Conservation (phyloP, 2,888 invertebrate genomes). For the Leptinotarsa haldemani region DNA sequence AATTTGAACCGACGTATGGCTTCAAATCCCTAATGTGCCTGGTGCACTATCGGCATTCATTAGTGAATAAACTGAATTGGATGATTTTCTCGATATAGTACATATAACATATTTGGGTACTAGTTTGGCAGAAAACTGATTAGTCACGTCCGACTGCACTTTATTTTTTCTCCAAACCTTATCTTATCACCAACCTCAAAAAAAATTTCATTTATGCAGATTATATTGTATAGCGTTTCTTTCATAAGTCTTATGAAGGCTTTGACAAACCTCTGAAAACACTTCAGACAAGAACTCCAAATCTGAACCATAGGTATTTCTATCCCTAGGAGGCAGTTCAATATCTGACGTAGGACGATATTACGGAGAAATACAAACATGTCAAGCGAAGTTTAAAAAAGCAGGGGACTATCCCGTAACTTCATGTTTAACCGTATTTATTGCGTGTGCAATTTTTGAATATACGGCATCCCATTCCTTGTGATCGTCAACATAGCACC, state of each 20-base stretch:
- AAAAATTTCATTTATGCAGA: constrained; percentile 27
- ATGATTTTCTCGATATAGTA: background rate
- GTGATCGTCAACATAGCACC: constrained; percentile 38
- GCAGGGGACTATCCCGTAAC: constrained; percentile 38
- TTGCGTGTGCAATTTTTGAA: constrained; percentile 39
- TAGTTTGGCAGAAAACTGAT: background rate
- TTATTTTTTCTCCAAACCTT: background rate
- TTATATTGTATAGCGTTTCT: constrained; percentile 25
- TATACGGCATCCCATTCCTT: constrained; percentile 30
- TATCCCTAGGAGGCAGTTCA: background rate
- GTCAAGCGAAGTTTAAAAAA: constrained; percentile 40
- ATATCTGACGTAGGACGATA: background rate
- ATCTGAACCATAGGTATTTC: background rate
- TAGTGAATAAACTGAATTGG: background rate
- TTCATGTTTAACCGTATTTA: constrained; percentile 41
- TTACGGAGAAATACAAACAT: too few species aligned
- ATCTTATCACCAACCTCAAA: background rate
- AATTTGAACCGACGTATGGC: background rate
- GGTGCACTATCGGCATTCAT: background rate
- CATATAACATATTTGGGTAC: background rate
- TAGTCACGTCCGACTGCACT: background rate
- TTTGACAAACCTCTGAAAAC: constrained; percentile 22
- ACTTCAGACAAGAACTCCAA: constrained; percentile 10
- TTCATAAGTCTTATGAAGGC: constrained; percentile 26
- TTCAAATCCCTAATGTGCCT: background rate